phyloP scores from a whole-genome alignment of 2,113 vertebrate species.

The Neomonachus schauinslandi region DNA sequence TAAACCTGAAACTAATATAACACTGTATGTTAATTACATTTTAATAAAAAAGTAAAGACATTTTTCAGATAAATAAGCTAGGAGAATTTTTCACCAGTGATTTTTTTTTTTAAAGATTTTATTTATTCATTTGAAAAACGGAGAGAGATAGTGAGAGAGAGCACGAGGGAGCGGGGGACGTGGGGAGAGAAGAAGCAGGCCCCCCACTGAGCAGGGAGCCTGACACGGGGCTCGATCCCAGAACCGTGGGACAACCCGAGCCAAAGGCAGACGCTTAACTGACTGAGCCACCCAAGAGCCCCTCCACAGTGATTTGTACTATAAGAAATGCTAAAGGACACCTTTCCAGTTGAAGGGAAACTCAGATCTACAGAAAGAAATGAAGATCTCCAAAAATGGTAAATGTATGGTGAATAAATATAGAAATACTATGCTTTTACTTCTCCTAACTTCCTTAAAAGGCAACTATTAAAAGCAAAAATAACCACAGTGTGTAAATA shows the following conservation, averaged over 20 bases:
- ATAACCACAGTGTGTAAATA: not conserved
- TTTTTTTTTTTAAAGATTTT: not conserved
- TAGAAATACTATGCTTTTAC: not conserved
- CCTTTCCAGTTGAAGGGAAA: not conserved
- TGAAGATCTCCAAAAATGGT: not conserved
- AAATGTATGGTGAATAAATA: not conserved
- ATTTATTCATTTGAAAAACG: not conserved
- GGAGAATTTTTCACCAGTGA: not conserved
- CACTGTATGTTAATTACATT: not conserved
- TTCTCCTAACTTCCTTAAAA: constrained; percentile 31
- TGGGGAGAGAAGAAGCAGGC: no score
- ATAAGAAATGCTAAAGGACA: not conserved
- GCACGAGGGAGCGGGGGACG: no score
- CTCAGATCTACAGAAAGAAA: not conserved
- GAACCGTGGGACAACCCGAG: no score
- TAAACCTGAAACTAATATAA: not conserved
- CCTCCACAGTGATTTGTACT: not conserved
- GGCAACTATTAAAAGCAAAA: constrained; percentile 39
- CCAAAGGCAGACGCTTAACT: no score
- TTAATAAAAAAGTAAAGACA: not conserved
- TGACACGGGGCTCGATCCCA: no score
- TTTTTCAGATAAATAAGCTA: constrained; percentile 23
- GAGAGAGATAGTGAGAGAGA: no score
- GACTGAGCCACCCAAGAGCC: no score
- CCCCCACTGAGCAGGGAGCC: no score